Evolutionary conservation across 2,888 invertebrate species (phyloP).

Genomic region (Euplagia quadripunctaria): DNA sequence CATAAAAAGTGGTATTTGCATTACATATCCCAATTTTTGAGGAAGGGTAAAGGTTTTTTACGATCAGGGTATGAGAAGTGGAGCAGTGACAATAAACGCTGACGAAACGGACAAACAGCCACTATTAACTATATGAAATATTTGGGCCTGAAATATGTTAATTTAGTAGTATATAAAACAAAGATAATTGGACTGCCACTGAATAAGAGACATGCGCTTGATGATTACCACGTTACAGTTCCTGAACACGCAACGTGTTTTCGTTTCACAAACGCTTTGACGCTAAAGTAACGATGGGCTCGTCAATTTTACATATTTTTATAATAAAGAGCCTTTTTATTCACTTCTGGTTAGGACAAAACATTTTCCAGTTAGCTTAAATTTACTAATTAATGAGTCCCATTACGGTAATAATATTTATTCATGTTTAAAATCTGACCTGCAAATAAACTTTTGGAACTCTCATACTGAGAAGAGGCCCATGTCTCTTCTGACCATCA

Average conservation of each 20-base stretch:
- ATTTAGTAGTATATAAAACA: conserved; percentile 13
- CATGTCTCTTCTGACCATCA: no score
- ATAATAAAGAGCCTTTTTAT: neutral
- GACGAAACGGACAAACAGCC: no score
- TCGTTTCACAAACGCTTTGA: neutral
- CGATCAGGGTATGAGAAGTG: no score
- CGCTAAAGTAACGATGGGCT: neutral
- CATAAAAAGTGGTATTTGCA: no score
- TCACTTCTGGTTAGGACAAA: neutral
- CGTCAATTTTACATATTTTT: conserved; percentile 2
- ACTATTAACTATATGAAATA: neutral
- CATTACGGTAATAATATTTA: neutral
- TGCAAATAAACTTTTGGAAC: no score
- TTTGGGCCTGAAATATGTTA: neutral
- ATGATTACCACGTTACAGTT: conserved; percentile 13
- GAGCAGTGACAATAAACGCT: no score
- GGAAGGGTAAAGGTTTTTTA: no score
- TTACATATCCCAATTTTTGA: no score
- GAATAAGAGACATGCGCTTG: conserved; percentile 14
- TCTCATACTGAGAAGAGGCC: no score
- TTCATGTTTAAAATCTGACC: neutral
- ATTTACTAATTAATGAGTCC: neutral
- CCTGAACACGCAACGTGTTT: conserved; percentile 17
- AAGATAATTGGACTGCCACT: conserved; percentile 21
- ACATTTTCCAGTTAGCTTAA: neutral